Evolutionary conservation across 2,113 vertebrate species (phyloP).

Genomic region (Pseudopipra pipra): DNA sequence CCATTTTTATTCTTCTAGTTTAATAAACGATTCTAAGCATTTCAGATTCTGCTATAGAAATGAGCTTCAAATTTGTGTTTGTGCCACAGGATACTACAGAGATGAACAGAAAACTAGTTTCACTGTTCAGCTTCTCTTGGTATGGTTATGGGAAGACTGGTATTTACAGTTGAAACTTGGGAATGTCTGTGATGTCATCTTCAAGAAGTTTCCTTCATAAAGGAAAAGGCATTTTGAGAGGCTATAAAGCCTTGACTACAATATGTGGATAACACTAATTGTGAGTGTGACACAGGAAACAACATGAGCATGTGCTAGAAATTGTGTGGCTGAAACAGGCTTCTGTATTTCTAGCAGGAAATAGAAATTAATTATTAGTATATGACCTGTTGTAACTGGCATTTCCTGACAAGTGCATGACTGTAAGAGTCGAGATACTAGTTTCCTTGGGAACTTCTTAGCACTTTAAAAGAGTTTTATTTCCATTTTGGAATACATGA

Average conservation of each 20-base stretch:
- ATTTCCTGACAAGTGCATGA: slow-evolving; percentile 13
- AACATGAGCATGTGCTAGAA: not conserved
- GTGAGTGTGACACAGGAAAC: not conserved
- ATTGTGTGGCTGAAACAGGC: not conserved
- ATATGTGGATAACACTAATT: not conserved
- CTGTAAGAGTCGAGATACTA: not conserved
- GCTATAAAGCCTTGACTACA: not conserved
- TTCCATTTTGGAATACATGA: not conserved
- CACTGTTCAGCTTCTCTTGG: not conserved
- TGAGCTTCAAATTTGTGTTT: not conserved
- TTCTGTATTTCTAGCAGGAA: not conserved
- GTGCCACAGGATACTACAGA: not conserved
- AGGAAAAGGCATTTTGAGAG: not conserved
- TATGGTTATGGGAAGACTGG: not conserved
- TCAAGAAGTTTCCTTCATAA: not conserved
- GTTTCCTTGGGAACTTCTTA: not conserved
- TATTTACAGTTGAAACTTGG: not conserved
- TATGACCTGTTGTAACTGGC: not conserved
- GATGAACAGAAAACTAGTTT: not conserved
- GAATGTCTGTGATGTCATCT: not conserved
- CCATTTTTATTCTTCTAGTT: not conserved
- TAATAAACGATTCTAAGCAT: not conserved
- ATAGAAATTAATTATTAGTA: not conserved
- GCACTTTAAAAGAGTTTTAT: not conserved
- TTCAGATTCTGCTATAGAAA: not conserved